Evolutionary conservation across 1,140 invertebrate species (phyloP), one percentile per base, ranked within the genome.

Genomic region (Chymomyza costata): DNA sequence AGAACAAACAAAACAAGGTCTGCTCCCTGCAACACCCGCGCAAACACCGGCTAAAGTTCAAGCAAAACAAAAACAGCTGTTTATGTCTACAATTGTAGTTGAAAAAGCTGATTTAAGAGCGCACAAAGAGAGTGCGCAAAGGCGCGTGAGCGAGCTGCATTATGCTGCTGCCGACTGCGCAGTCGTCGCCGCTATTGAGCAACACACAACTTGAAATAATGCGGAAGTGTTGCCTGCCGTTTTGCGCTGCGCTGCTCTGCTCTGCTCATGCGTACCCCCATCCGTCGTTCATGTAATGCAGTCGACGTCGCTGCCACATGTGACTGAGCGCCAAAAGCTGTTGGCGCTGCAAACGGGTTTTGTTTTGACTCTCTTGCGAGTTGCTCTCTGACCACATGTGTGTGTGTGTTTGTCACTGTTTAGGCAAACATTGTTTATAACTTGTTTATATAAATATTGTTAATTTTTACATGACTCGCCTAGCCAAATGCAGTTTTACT

Each of bases 381-480:
- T 50, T 25, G 40, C 25, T 40, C 2, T 46, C 8, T 49, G 28
- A 41, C 21, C 7, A 10, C 15, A 28, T 21, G 35, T 53, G 34
- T 56, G 38, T 40, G 41, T 58, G 17, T 37, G 73, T 78, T 78
- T 78, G 71, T 78, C 71, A 73, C 73, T 78, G 73, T 80, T 78
- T 80, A 68, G 73, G 62, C 73, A 68, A 78, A 78, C 67, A 80
- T 80, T 81, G 73, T 80, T 80, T 80, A 81, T 80, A 80, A 80
- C 73, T 81, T 80, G 73, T 80, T 80, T 80, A 80, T 80, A 80
- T 73, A 80, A 80, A 78, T 78, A 78, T 78, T 78, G 67, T 78
- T 78, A 78, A 78, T 80, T 73, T 64, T 28, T 44, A 40, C 51
- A 50, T 65, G 21, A 31, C 46, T 54, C 45, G 31, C 17, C 47